Evolutionary conservation across 2,797 vertebrate species (phyloP).

Genomic region (Petrocephalus sullivani): DNA sequence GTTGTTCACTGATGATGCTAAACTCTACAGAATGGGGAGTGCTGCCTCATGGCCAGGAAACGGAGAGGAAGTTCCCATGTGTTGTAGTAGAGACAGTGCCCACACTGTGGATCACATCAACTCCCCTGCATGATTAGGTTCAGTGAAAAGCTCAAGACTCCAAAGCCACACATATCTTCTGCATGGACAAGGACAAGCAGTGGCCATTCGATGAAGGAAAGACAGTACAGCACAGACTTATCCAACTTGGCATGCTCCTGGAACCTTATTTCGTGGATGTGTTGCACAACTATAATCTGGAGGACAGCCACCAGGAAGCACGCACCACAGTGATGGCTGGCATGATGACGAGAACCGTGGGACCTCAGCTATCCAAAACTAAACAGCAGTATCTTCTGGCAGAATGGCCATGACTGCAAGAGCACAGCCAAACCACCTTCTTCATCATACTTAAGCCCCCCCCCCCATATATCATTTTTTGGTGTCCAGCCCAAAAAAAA

Average conservation of each 20-base stretch:
- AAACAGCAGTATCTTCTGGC: neutral
- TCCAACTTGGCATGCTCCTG: neutral
- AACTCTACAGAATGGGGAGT: neutral
- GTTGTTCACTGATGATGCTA: neutral
- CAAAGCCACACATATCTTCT: neutral
- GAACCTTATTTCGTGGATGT: neutral
- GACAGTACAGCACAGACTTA: neutral
- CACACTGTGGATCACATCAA: neutral
- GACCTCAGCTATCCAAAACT: neutral
- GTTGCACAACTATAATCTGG: neutral
- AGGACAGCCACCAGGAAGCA: neutral
- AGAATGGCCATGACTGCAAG: conserved; percentile 6
- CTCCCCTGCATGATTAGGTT: neutral
- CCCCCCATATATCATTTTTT: conserved; percentile 35
- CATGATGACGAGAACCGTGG: neutral
- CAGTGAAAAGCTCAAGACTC: neutral
- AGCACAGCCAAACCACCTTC: conserved; percentile 26
- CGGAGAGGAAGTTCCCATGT: neutral
- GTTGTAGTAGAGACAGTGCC: neutral
- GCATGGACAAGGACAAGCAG: neutral
- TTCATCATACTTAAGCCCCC: conserved; percentile 12
- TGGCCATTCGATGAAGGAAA: neutral
- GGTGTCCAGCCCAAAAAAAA: conserved; percentile 39
- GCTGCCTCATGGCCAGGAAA: neutral
- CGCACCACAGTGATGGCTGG: neutral